phyloP scores from a whole-genome alignment of 2,797 vertebrate species.

The Arremon aurantiirostris region DNA sequence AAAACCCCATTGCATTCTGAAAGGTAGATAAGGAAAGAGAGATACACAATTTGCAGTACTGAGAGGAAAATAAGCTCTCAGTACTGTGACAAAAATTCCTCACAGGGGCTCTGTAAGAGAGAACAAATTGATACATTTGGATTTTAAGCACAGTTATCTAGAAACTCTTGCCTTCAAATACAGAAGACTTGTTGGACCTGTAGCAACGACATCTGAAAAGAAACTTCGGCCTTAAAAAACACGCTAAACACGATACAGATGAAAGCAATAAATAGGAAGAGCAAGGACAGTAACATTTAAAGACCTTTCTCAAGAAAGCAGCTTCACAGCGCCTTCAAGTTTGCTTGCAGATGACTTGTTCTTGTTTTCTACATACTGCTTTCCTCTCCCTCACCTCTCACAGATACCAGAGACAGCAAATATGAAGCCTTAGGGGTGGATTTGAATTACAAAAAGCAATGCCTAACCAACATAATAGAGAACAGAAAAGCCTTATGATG shows the following conservation, averaged over 20 bases:
- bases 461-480: not conserved
- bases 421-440: not conserved
- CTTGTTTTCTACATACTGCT: not conserved
- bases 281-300: not conserved
- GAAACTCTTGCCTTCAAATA: not conserved
- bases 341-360: not conserved
- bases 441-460: not conserved
- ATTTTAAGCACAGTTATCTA: not conserved
- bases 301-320: not conserved
- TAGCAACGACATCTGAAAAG: not conserved
- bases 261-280: not conserved
- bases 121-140: not conserved
- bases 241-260: rapidly evolving
- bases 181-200: not conserved
- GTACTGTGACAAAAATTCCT: not conserved
- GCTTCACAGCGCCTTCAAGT: not conserved
- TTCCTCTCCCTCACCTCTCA: not conserved
- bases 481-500: not conserved
- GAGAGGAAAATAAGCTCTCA: not conserved
- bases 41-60: not conserved
- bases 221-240: not conserved
- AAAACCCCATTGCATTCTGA: not conserved
- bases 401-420: not conserved
- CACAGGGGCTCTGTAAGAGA: not conserved
- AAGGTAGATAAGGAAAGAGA: not conserved